Evolutionary conservation across 2,797 vertebrate species (phyloP).

Genomic region (Myioborus melanocephalus): DNA sequence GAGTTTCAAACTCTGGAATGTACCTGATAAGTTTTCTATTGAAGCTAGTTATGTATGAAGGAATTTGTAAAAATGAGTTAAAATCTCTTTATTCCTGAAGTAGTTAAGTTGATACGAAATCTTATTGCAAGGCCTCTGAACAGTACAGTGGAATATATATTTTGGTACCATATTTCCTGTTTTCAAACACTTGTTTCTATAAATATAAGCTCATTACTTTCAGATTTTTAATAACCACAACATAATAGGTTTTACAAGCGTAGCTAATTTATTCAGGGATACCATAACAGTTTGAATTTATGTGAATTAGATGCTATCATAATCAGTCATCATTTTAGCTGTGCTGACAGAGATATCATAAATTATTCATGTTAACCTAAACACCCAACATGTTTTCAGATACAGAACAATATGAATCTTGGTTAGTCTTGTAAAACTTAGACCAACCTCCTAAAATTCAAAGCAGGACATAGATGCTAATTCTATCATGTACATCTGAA

Average conservation of each 20-base stretch:
- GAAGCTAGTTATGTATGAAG: not conserved
- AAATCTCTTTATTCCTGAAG: not conserved
- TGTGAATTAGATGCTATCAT: not conserved
- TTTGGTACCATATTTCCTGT: not conserved
- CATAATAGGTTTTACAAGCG: not conserved
- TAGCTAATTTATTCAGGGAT: not conserved
- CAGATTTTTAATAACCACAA: not conserved
- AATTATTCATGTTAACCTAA: conserved; percentile 3
- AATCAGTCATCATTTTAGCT: conserved; percentile 1
- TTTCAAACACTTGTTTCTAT: not conserved
- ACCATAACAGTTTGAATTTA: not conserved
- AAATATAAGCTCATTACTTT: not conserved
- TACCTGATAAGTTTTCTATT: not conserved
- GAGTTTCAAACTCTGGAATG: not conserved
- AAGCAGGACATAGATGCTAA: not conserved
- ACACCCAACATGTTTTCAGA: not conserved
- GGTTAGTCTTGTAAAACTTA: not conserved
- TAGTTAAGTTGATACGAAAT: not conserved
- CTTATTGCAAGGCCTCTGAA: not conserved
- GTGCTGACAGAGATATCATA: not conserved
- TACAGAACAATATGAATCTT: not conserved
- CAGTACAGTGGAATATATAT: not conserved
- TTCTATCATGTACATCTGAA: not conserved
- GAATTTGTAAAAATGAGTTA: not conserved
- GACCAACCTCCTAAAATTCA: not conserved